phyloP scores from a whole-genome alignment of 2,113 vertebrate species.

The Aspidoscelis tigris region DNA sequence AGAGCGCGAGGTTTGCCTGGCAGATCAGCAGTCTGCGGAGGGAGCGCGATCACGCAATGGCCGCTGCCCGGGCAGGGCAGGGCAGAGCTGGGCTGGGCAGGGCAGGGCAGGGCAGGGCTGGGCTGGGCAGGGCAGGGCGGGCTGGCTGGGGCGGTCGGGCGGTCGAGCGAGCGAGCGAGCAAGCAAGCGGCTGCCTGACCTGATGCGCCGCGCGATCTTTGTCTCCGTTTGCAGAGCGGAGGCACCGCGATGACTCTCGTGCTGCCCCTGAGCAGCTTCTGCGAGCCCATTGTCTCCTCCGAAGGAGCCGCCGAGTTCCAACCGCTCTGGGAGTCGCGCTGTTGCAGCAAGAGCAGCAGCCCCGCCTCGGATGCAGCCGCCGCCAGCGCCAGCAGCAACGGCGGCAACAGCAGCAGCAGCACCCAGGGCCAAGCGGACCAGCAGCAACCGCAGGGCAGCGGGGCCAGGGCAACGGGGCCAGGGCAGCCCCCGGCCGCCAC shows the following conservation, averaged over 20 bases:
- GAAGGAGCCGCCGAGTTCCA: slow-evolving; percentile 81
- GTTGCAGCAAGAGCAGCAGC: slow-evolving; percentile 78
- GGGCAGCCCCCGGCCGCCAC: slow-evolving; percentile 77
- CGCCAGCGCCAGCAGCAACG: slow-evolving; percentile 46
- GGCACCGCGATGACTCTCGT: slow-evolving; percentile 89
- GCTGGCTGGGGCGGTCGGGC: background rate
- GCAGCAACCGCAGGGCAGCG: background rate
- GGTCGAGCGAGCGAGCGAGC: background rate
- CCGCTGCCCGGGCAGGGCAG: slow-evolving; percentile 2
- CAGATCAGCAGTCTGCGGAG: background rate
- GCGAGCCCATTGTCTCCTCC: slow-evolving; percentile 83
- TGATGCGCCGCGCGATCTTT: slow-evolving; percentile 6
- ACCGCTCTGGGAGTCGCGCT: slow-evolving; percentile 84
- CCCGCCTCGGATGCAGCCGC: slow-evolving; percentile 60
- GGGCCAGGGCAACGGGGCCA: slow-evolving; percentile 34
- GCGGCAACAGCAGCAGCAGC: background rate
- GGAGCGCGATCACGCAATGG: background rate
- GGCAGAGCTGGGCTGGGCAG: background rate
- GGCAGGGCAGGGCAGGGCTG: slow-evolving; percentile 7
- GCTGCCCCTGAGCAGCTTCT: slow-evolving; percentile 92
- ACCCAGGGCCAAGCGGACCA: background rate
- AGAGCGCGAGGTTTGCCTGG: background rate
- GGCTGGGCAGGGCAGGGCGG: background rate
- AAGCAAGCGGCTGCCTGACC: slow-evolving; percentile 13
- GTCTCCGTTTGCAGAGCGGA: slow-evolving; percentile 71